phyloP scores from a whole-genome alignment of 2,797 vertebrate genomes.

The Neomorphus geoffroyi region DNA sequence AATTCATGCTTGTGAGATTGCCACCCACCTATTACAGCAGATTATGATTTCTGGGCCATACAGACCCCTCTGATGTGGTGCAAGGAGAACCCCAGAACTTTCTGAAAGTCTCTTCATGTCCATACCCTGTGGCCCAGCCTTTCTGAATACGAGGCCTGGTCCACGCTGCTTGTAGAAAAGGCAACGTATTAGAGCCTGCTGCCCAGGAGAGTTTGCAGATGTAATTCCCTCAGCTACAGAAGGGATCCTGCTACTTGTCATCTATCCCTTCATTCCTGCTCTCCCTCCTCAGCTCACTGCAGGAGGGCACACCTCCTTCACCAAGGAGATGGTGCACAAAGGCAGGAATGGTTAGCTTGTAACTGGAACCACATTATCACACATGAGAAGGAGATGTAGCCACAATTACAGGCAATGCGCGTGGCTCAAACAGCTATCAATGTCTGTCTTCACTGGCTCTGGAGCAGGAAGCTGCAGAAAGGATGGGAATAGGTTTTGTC shows the following conservation, averaged over 20 bases:
- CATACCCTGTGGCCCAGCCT: neutral
- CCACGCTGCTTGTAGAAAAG: neutral
- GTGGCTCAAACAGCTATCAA: neutral
- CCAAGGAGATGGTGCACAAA: accelerated
- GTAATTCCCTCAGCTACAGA: neutral
- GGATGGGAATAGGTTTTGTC: neutral
- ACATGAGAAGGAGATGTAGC: neutral
- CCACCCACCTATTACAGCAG: neutral
- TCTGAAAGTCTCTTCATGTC: neutral
- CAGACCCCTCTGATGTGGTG: neutral
- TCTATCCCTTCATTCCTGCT: neutral
- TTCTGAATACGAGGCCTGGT: neutral
- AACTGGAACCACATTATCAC: neutral
- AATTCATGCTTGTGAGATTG: neutral
- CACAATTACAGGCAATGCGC: accelerated
- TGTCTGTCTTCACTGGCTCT: neutral
- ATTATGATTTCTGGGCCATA: neutral
- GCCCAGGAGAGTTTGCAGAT: neutral
- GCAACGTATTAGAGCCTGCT: neutral
- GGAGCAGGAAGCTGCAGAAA: neutral
- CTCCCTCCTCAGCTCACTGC: neutral
- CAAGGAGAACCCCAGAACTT: neutral
- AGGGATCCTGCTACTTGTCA: neutral
- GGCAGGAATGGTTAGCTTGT: neutral
- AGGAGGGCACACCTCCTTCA: neutral